A percentile compares a stretch with the other conserved stretches of the same genome.
Conservation (phyloP, 2,888 invertebrate species). For the Iselma pallidipennis region DNA sequence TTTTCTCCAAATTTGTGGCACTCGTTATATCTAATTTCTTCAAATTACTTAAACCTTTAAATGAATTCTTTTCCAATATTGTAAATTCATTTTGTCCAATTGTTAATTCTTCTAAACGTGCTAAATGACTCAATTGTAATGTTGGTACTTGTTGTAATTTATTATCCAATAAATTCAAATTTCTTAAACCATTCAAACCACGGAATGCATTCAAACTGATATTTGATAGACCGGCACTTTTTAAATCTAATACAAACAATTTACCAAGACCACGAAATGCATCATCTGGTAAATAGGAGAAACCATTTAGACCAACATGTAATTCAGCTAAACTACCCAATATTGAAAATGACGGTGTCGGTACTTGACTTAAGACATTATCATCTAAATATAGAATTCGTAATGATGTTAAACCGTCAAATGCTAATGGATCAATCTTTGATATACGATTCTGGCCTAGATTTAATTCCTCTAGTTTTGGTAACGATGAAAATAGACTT, state of each 20-base stretch:
- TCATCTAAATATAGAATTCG: slow-evolving; percentile 83
- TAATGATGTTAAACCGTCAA: slow-evolving; percentile 75
- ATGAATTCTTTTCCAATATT: slow-evolving; percentile 71
- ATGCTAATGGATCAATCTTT: slow-evolving; percentile 75
- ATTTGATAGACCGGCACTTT: slow-evolving; percentile 78
- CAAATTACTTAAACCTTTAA: slow-evolving; percentile 77
- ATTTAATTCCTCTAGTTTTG: slow-evolving; percentile 81
- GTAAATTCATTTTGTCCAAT: slow-evolving; percentile 84
- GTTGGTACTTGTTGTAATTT: slow-evolving; percentile 76
- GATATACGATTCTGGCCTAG: slow-evolving; percentile 84
- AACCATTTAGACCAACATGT: slow-evolving; percentile 82
- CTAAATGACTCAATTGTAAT: slow-evolving; percentile 69
- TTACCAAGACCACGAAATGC: slow-evolving; percentile 78
- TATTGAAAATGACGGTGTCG: slow-evolving; percentile 72
- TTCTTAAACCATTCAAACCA: slow-evolving; percentile 75
- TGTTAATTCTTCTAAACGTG: slow-evolving; percentile 76
- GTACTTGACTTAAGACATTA: slow-evolving; percentile 78
- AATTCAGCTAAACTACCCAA: slow-evolving; percentile 81
- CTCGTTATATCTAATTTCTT: slow-evolving; percentile 79
- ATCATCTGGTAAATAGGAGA: slow-evolving; percentile 74
- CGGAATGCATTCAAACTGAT: slow-evolving; percentile 77
- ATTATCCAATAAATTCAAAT: slow-evolving; percentile 80
- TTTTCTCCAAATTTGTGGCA: slow-evolving; percentile 70
- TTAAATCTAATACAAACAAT: slow-evolving; percentile 75
- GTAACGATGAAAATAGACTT: slow-evolving; percentile 73